These are phyloP conservation scores for Palythoa grandis DNA, from an alignment of 92 coral and sea anemone species.

Conservation along the genomic window DNA sequence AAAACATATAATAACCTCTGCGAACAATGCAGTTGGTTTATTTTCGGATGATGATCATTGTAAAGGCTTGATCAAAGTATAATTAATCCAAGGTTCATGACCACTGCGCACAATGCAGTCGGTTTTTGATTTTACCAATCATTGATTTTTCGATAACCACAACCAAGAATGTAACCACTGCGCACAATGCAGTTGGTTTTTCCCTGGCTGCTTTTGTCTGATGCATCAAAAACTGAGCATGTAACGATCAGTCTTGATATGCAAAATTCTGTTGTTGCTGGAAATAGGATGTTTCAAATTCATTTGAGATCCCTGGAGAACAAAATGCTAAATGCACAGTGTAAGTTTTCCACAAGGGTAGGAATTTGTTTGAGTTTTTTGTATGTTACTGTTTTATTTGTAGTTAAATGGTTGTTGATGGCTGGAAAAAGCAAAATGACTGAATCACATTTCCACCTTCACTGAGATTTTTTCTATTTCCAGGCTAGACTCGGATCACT, in stretches of 20 bases:
- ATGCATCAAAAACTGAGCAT: slow-evolving; percentile 62
- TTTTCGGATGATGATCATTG: slow-evolving; percentile 17
- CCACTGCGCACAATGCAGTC: slow-evolving; percentile 85
- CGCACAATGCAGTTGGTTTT: slow-evolving; percentile 85
- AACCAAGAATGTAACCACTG: slow-evolving; percentile 28
- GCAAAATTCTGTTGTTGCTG: slow-evolving; percentile 30
- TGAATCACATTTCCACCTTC: not conserved
- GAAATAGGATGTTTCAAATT: slow-evolving; percentile 32
- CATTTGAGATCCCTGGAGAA: slow-evolving; percentile 36
- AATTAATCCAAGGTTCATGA: not conserved
- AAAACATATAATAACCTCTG: slow-evolving; percentile 53
- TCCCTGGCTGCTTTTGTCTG: slow-evolving; percentile 41
- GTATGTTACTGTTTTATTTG: slow-evolving; percentile 16
- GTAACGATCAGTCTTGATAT: slow-evolving; percentile 11
- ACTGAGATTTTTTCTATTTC: not conserved
- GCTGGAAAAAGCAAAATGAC: slow-evolving; percentile 16
- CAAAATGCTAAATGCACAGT: slow-evolving; percentile 2
- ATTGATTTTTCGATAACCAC: not conserved
- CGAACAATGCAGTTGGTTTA: slow-evolving; percentile 46
- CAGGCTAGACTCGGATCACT: no score
- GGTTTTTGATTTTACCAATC: slow-evolving; percentile 32
- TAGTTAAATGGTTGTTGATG: not conserved
- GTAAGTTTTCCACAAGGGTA: slow-evolving; percentile 32
- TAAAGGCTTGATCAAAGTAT: slow-evolving; percentile 31
- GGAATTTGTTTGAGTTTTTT: slow-evolving; percentile 29